These are phyloP conservation scores for Bothrops alternatus DNA, from an alignment of 2,797 vertebrate species.

Conservation along the genomic window DNA sequence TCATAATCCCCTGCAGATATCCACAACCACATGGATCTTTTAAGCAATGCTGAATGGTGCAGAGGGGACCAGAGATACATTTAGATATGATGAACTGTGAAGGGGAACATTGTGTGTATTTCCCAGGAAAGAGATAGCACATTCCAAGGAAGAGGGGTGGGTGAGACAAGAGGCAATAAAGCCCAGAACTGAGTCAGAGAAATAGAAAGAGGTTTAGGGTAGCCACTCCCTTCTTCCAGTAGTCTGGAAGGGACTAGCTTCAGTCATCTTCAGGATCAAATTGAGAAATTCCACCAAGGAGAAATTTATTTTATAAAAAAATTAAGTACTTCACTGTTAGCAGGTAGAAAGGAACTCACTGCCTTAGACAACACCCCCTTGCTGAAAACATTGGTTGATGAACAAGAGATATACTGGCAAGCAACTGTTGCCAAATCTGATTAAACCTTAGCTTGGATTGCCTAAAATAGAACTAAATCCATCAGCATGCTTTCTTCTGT, in stretches of 20 bases:
- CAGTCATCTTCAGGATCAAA: not conserved
- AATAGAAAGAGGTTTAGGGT: not conserved
- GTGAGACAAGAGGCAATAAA: not conserved
- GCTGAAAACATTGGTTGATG: not conserved
- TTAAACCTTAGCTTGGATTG: not conserved
- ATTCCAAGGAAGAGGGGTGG: not conserved
- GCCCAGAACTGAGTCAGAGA: not conserved
- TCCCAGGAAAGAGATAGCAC: not conserved
- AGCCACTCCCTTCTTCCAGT: not conserved
- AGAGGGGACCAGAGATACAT: not conserved
- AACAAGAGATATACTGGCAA: not conserved
- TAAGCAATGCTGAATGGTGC: not conserved
- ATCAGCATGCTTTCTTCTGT: not conserved
- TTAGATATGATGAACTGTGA: not conserved
- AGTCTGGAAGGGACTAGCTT: not conserved
- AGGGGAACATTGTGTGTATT: not conserved
- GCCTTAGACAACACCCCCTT: not conserved
- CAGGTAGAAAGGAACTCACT: not conserved
- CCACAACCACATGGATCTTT: not conserved
- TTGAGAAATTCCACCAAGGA: not conserved
- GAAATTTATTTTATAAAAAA: not conserved
- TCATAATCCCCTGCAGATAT: not conserved
- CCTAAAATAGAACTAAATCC: not conserved
- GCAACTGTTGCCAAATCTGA: not conserved
- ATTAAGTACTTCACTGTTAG: not conserved